phyloP scores from a whole-genome alignment of 2,888 invertebrate species.

The Limnephilus lunatus region DNA sequence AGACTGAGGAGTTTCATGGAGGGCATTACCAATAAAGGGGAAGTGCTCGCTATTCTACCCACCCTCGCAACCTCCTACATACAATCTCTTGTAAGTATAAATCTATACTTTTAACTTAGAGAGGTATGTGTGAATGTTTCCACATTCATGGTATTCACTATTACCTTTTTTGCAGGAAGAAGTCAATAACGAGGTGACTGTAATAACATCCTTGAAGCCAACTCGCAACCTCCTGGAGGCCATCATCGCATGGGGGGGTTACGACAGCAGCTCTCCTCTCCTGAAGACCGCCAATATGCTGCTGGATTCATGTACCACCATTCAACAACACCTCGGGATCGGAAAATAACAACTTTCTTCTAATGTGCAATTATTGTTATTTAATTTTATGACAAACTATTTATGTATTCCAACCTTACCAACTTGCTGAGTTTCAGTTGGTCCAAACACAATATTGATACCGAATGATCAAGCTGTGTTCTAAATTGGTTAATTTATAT shows the following conservation, averaged over 20 bases:
- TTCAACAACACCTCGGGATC: conserved; percentile 53
- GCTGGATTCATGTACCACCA: conserved; percentile 52
- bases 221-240: conserved; percentile 51
- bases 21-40: conserved; percentile 78
- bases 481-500: background rate
- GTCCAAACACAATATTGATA: background rate
- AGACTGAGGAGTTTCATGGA: conserved; percentile 84
- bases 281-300: conserved; percentile 49
- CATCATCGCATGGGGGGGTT: conserved; percentile 45
- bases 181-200: conserved; percentile 42
- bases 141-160: background rate
- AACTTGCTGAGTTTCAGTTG: background rate
- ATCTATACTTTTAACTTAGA: background rate
- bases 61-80: conserved; percentile 87
- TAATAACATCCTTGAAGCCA: conserved; percentile 43
- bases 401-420: background rate
- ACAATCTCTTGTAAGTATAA: conserved; percentile 78
- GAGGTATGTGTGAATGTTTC: too few species aligned
- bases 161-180: conserved; percentile 46
- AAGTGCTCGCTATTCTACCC: conserved; percentile 86
- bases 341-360: conserved; percentile 18
- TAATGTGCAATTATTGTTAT: background rate
- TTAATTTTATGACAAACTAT: background rate
- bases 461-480: background rate
- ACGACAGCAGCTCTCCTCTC: conserved; percentile 12